These are phyloP conservation scores for Drosophila birchii DNA, from an alignment of 2,888 invertebrate species.

Conservation along the genomic window DNA sequence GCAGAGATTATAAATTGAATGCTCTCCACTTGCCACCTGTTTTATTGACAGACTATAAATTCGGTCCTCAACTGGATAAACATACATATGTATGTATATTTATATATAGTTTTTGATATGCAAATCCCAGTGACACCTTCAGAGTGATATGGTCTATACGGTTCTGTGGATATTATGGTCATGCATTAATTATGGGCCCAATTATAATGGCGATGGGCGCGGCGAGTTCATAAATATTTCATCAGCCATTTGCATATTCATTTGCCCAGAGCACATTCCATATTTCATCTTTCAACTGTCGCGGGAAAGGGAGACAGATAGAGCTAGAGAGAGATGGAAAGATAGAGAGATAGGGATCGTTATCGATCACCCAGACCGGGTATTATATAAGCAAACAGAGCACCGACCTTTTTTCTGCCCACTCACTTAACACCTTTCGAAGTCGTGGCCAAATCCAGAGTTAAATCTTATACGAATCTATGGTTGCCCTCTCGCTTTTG, in stretches of 20 bases:
- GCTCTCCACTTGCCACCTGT: slow-evolving; percentile 21
- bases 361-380: slow-evolving; percentile 13
- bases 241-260: slow-evolving; percentile 49
- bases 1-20: slow-evolving; percentile 15
- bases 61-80: slow-evolving; percentile 5
- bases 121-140: slow-evolving; percentile 42
- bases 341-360: slow-evolving; percentile 3
- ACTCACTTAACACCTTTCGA: slow-evolving; percentile 30
- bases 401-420: slow-evolving; percentile 11
- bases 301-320: neutral
- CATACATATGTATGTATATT: neutral
- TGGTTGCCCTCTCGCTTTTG: slow-evolving; percentile 3
- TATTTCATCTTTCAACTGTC: slow-evolving; percentile 20
- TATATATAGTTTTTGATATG: slow-evolving; percentile 28
- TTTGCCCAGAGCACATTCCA: slow-evolving; percentile 3
- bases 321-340: too few species aligned
- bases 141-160: neutral
- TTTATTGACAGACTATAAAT: slow-evolving; percentile 30
- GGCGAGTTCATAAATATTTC: slow-evolving; percentile 59
- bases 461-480: slow-evolving; percentile 7
- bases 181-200: slow-evolving; percentile 50
- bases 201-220: slow-evolving; percentile 58
- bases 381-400: slow-evolving; percentile 8
- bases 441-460: slow-evolving; percentile 15
- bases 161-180: slow-evolving; percentile 1